phyloP scores from a whole-genome alignment of 1,140 invertebrate genomes.

The Drosophila saltans region DNA sequence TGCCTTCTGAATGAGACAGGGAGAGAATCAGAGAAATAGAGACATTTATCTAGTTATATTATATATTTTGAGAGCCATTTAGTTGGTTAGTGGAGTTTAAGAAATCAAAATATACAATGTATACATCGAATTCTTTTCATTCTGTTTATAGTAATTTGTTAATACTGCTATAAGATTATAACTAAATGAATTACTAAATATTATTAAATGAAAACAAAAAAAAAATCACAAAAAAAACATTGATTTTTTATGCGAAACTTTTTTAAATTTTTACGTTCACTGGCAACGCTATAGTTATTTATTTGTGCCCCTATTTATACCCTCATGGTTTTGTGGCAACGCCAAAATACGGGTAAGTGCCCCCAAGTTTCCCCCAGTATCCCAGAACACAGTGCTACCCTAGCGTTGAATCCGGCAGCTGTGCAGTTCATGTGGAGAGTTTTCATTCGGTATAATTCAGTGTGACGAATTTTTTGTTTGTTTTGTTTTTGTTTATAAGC shows the following conservation, averaged over 20 bases:
- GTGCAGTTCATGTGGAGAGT: background rate
- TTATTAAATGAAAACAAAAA: background rate
- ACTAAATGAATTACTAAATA: background rate
- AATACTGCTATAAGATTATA: background rate
- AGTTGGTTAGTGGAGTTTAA: background rate
- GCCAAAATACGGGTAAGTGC: background rate
- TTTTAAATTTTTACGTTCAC: background rate
- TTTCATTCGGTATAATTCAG: background rate
- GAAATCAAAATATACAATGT: background rate
- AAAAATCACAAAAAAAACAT: background rate
- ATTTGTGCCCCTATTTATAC: background rate
- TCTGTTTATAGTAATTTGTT: background rate
- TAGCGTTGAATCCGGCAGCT: background rate
- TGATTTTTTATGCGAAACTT: too few species aligned
- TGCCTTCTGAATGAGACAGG: slow-evolving; percentile 52
- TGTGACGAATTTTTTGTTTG: background rate
- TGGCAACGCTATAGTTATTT: background rate
- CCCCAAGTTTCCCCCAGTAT: background rate
- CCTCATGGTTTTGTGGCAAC: background rate
- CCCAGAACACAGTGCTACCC: background rate
- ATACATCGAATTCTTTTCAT: background rate
- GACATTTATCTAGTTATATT: slow-evolving; percentile 1
- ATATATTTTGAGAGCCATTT: slow-evolving; percentile 5
- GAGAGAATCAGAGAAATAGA: background rate
- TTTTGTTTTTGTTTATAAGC: background rate